phyloP scores from a whole-genome alignment of 2,888 invertebrate species.

The Megaustenia siamemsis region DNA sequence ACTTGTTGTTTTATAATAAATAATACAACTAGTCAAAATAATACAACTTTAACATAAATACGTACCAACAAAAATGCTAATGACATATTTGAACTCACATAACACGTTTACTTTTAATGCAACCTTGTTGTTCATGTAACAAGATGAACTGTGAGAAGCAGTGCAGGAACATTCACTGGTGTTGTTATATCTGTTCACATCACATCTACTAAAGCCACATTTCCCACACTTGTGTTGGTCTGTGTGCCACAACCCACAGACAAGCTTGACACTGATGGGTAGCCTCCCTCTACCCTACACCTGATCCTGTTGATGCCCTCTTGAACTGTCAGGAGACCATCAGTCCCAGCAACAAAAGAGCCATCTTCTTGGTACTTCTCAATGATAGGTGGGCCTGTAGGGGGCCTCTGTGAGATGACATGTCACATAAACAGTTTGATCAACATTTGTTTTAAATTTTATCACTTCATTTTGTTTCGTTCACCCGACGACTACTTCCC shows the following conservation, averaged over 20 bases:
- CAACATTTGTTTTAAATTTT: no score
- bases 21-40: no score
- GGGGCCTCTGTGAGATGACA: not conserved
- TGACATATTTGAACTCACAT: not conserved
- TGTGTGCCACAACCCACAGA: not conserved
- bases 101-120: not conserved
- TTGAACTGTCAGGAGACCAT: not conserved
- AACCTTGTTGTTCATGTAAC: not conserved
- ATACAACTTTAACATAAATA: no score
- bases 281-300: conserved; percentile 8
- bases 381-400: not conserved
- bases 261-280: not conserved
- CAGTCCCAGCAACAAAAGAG: not conserved
- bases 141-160: not conserved
- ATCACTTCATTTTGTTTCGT: no score
- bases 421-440: no score
- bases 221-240: not conserved
- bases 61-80: no score
- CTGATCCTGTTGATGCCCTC: conserved; percentile 14
- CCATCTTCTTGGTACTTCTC: not conserved
- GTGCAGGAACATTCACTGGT: not conserved
- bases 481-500: no score
- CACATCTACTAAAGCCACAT: conserved; percentile 6
- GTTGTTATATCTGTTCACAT: not conserved
- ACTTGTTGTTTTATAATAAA: no score